A percentile compares a stretch with the other conserved stretches of the same genome.
Evolutionary conservation across 2,888 invertebrate species (phyloP).

Genomic region (Diaperis boleti): DNA sequence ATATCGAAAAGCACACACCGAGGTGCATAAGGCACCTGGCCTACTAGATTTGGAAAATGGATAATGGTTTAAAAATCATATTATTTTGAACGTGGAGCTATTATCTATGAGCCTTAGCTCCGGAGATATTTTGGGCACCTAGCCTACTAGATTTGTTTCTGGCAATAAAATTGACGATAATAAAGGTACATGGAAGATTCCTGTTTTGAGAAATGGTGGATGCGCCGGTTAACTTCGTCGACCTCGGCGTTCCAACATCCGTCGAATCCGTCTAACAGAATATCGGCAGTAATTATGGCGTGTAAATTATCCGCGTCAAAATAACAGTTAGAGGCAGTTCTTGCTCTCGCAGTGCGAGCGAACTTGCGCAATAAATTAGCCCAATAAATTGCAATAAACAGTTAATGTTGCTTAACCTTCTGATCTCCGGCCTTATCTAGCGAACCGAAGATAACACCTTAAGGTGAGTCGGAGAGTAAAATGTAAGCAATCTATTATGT

Average conservation of each 20-base stretch:
- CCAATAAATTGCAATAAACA: slow-evolving; percentile 63
- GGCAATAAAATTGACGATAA: background rate
- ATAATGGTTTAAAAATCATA: too few relatives aligned
- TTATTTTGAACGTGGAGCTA: too few relatives aligned
- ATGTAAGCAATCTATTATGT: slow-evolving; percentile 65
- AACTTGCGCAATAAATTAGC: slow-evolving; percentile 58
- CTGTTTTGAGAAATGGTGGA: background rate
- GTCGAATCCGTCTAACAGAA: slow-evolving; percentile 27
- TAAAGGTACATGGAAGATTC: too few relatives aligned
- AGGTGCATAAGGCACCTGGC: too few relatives aligned
- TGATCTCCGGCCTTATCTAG: slow-evolving; percentile 64
- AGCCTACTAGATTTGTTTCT: too few relatives aligned
- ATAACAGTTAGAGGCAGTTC: slow-evolving; percentile 44
- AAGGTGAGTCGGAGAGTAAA: slow-evolving; percentile 61
- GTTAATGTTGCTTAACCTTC: slow-evolving; percentile 67
- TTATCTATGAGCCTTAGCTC: too few relatives aligned
- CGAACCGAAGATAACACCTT: slow-evolving; percentile 63
- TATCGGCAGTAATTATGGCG: slow-evolving; percentile 36
- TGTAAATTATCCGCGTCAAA: slow-evolving; percentile 46
- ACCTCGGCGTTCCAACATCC: slow-evolving; percentile 4
- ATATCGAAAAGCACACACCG: too few relatives aligned
- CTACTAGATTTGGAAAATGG: too few relatives aligned
- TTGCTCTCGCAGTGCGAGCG: slow-evolving; percentile 42
- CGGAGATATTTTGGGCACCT: too few relatives aligned
- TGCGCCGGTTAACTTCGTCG: background rate